A percentile compares a stretch with the other conserved stretches of the same genome.
These are phyloP conservation scores for Neolamprologus tretocephalus DNA, from an alignment of 2,113 vertebrate genomes.

Conservation along the genomic window DNA sequence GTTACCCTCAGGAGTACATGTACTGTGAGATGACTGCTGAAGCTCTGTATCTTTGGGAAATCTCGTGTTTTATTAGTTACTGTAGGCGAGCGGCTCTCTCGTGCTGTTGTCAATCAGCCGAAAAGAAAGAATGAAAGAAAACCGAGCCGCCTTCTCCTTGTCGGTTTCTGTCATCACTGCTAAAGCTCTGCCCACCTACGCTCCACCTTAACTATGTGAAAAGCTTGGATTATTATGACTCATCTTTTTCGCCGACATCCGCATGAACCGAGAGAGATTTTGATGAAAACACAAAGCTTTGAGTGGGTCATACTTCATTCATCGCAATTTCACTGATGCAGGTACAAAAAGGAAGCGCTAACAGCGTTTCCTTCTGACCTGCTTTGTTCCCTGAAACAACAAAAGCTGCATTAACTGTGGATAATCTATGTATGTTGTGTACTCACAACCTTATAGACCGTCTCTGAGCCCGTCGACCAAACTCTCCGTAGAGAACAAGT, in stretches of 20 bases:
- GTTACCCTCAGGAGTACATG: background rate
- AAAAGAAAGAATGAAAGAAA: background rate
- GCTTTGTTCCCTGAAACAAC: background rate
- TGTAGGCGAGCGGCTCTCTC: background rate
- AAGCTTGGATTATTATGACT: background rate
- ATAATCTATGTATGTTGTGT: background rate
- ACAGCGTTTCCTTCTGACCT: background rate
- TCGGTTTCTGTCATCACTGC: background rate
- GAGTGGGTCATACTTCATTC: background rate
- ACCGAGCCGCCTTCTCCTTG: background rate
- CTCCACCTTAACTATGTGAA: background rate
- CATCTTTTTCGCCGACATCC: background rate
- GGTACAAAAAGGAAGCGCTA: background rate
- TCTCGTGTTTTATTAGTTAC: background rate
- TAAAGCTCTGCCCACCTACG: background rate
- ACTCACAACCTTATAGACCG: background rate
- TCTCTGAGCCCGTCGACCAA: background rate
- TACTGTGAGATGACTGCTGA: background rate
- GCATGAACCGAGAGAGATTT: background rate
- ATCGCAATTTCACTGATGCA: background rate
- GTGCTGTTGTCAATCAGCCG: background rate
- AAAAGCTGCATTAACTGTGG: background rate
- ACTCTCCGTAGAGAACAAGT: background rate
- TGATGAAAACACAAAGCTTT: background rate
- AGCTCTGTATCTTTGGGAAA: background rate